Evolutionary conservation across 2,113 vertebrate genomes (phyloP).

Genomic region (Nyctereutes procyonoides): DNA sequence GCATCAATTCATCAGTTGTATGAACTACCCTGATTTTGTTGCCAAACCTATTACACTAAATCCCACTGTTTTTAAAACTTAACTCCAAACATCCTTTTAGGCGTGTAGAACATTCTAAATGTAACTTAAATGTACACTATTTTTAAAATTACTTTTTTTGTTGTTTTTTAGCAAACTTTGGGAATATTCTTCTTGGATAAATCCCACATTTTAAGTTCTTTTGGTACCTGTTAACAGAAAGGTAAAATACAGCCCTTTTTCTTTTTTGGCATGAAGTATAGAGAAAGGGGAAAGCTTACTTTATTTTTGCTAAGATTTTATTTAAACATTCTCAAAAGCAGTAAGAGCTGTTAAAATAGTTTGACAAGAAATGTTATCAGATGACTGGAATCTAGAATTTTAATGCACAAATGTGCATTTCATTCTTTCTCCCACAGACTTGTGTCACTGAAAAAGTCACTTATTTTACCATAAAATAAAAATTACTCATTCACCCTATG

Average conservation of each 20-base stretch:
- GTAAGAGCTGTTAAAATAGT: not conserved
- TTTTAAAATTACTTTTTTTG: constrained; percentile 76
- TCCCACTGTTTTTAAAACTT: constrained; percentile 88
- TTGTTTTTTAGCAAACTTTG: not conserved
- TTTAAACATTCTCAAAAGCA: constrained; percentile 23
- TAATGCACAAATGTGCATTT: constrained; percentile 15
- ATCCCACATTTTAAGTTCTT: not conserved
- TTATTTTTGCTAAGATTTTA: constrained; percentile 36
- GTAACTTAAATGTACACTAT: constrained; percentile 70
- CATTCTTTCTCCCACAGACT: not conserved
- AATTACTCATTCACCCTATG: not conserved
- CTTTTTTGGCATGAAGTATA: not conserved
- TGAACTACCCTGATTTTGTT: constrained; percentile 82
- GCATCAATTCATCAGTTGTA: constrained; percentile 86
- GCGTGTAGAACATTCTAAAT: constrained; percentile 80
- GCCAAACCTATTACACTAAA: constrained; percentile 89
- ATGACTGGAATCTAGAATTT: constrained; percentile 48
- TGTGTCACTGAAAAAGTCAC: not conserved
- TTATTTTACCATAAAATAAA: not conserved
- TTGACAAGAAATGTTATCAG: constrained; percentile 54
- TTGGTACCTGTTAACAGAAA: constrained; percentile 41
- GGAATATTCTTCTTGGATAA: not conserved
- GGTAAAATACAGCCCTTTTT: constrained; percentile 6
- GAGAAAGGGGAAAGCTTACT: not conserved
- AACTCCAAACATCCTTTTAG: constrained; percentile 89